Percentiles rank a stretch among this genome's conserved stretches.
Conservation (phyloP, 2,888 invertebrate genomes). For the Aphidoletes aphidimyza region DNA sequence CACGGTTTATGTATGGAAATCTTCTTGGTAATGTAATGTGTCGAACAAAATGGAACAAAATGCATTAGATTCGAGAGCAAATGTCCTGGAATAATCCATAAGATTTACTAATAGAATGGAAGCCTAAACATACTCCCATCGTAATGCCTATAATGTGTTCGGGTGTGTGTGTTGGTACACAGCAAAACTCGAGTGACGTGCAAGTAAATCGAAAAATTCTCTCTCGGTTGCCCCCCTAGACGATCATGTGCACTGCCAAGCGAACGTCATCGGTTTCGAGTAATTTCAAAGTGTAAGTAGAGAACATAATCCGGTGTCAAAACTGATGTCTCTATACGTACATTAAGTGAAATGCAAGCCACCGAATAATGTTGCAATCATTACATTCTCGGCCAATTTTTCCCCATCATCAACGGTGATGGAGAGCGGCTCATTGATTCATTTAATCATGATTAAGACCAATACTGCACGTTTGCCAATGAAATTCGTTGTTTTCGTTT, state of each 20-base stretch:
- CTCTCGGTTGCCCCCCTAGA: background rate
- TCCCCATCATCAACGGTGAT: too few species aligned
- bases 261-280: slow-evolving; percentile 41
- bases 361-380: slow-evolving; percentile 17
- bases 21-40: slow-evolving; percentile 12
- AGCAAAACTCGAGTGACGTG: too few species aligned
- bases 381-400: slow-evolving; percentile 16
- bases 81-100: slow-evolving; percentile 62
- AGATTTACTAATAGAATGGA: slow-evolving; percentile 58
- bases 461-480: background rate
- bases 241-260: background rate
- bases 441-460: background rate
- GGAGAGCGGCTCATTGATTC: too few species aligned
- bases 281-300: slow-evolving; percentile 56
- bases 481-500: background rate
- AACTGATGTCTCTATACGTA: slow-evolving; percentile 56
- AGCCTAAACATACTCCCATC: background rate
- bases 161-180: too few species aligned
- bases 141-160: background rate
- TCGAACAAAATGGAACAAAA: slow-evolving; percentile 54
- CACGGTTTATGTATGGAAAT: slow-evolving; percentile 27
- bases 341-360: slow-evolving; percentile 39
- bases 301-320: slow-evolving; percentile 57
- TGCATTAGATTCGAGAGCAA: slow-evolving; percentile 58
- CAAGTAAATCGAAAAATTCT: background rate